Evolutionary conservation across 2,797 vertebrate species (phyloP), one percentile per base, ranked within the genome.

Genomic region (Neoniphon sammara): DNA sequence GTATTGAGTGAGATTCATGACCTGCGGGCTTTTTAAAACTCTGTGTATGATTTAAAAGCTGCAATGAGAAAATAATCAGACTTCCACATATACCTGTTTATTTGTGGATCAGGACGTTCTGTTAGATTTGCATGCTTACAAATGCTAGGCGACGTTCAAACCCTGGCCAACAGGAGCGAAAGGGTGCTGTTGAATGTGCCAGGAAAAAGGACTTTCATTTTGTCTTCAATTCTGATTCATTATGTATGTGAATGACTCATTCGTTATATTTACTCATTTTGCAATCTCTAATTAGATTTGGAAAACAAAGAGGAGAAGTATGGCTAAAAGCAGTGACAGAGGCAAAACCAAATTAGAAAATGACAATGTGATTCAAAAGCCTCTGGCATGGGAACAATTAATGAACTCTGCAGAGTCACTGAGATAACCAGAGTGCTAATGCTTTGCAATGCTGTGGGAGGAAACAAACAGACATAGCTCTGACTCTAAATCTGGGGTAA

Each of bases 291-390:
- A 88, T 90, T 87, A 82, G 75, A 87, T 91, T 87, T 86, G 63
- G 62, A 80, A 91, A 87, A 88, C 76, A 84, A 89, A 75, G 73
- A 64, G 27, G 64, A 30, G 14, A 79, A 76, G 73, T 75, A 69
- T 85, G 70, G 73, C 77, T 88, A 78, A 88, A 87, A 88, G 83
- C 85, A 86, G 66, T 73, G 67, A 63, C 72, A 78, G 58, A 68
- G 73, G 59, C 76, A 60, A 81, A 83, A 87, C 64, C 81, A 83
- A 86, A 91, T 88, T 82, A 87, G 77, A 84, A 91, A 91, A 88
- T 85, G 84, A 86, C 85, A 85, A 73, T 6, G 67, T 79, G 80
- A 87, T 84, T 90, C 83, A 81, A 84, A 86, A 70, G 82, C 83
- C 78, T 85, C 78, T 84, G 80, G 78, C 86, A 83, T 75, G 83